These are phyloP conservation scores for Cheilosia variabilis DNA, from an alignment of 2,888 invertebrate species.

Conservation along the genomic window DNA sequence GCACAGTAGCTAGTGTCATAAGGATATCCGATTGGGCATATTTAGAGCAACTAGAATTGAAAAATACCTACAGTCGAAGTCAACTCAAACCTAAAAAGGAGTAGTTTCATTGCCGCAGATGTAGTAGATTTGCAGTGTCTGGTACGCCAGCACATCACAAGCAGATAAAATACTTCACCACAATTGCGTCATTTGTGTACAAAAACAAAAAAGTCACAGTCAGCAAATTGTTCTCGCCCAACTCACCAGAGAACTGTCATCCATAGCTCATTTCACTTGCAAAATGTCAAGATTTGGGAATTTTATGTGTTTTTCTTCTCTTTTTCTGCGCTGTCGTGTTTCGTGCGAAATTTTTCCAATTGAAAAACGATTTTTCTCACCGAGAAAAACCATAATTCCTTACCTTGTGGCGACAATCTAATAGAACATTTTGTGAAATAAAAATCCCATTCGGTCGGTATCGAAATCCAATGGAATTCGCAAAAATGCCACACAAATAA, in stretches of 20 bases:
- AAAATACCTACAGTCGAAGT: no score
- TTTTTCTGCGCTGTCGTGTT: slow-evolving; percentile 73
- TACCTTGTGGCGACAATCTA: not conserved
- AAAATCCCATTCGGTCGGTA: slow-evolving; percentile 1
- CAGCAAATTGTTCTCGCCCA: slow-evolving; percentile 6
- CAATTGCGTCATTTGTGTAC: slow-evolving; percentile 25
- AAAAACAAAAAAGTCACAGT: not conserved
- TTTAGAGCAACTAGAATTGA: no score
- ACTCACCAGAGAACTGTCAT: slow-evolving; percentile 63
- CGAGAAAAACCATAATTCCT: slow-evolving; percentile 29
- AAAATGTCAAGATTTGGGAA: slow-evolving; percentile 45
- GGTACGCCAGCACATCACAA: not conserved
- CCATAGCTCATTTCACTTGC: slow-evolving; percentile 1
- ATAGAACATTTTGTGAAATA: slow-evolving; percentile 4
- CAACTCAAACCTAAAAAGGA: not conserved
- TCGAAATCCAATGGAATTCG: slow-evolving; percentile 39
- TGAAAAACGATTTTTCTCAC: slow-evolving; percentile 60
- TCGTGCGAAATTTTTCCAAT: slow-evolving; percentile 63
- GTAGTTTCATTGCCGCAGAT: not conserved
- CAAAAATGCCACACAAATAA: slow-evolving; percentile 71
- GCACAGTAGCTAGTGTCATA: no score
- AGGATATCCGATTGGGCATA: no score
- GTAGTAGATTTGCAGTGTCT: not conserved
- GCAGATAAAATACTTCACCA: not conserved
- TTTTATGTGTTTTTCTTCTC: slow-evolving; percentile 51